phyloP scores from a whole-genome alignment of 2,113 vertebrate species.

The Apteryx mantelli region DNA sequence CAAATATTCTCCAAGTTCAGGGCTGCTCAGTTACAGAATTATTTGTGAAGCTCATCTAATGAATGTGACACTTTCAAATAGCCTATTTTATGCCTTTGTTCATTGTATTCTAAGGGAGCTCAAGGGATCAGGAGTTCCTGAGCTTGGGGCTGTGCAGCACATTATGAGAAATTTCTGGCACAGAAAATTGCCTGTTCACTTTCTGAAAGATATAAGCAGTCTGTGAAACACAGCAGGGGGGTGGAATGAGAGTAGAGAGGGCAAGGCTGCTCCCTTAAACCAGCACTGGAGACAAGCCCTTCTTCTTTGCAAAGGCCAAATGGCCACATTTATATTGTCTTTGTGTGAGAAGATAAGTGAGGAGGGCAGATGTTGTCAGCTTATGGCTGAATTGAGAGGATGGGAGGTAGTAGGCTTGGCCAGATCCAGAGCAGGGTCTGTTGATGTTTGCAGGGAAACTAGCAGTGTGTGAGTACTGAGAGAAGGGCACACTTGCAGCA shows the following conservation, averaged over 20 bases:
- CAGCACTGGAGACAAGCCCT: fast-evolving
- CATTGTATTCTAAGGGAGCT: neutral
- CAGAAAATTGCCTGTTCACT: neutral
- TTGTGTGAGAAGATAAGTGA: neutral
- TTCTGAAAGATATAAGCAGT: neutral
- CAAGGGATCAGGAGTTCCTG: neutral
- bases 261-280: neutral
- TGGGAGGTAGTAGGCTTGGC: fast-evolving
- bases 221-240: neutral
- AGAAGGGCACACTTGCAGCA: neutral
- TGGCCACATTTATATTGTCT: fast-evolving
- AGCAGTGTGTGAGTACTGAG: neutral
- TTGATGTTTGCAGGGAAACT: neutral
- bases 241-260: neutral
- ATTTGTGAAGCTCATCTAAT: neutral
- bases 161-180: neutral
- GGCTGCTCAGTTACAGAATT: neutral
- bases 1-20: neutral
- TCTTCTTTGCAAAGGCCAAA: neutral
- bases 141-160: neutral
- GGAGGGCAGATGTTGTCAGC: neutral
- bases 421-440: neutral
- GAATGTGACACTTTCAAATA: neutral
- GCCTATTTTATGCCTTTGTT: neutral
- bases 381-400: neutral